phyloP scores from a whole-genome alignment of 2,888 invertebrate genomes.

The Zhengitettix transpicula region DNA sequence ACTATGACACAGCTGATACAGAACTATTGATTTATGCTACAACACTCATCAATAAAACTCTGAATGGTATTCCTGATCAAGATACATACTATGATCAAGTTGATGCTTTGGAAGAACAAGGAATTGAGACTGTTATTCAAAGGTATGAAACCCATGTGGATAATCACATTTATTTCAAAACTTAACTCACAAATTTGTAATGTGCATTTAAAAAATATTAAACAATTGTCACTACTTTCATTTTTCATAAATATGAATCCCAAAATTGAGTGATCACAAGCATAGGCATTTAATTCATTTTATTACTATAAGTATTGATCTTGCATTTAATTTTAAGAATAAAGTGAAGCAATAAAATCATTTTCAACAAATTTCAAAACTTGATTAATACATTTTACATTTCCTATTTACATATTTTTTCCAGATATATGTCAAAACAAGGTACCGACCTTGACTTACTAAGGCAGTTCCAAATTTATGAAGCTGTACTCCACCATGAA shows the following conservation, averaged over 20 bases:
- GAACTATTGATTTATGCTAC: conserved; percentile 92
- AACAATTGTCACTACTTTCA: too few relatives aligned
- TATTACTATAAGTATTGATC: neutral
- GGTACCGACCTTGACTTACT: conserved; percentile 85
- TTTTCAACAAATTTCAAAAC: neutral
- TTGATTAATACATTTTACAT: neutral
- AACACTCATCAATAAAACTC: conserved; percentile 86
- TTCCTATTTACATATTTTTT: neutral
- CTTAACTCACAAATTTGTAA: too few relatives aligned
- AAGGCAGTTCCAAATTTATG: conserved; percentile 88
- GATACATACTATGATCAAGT: conserved; percentile 96
- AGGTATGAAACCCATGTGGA: conserved; percentile 24
- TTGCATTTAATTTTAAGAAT: neutral
- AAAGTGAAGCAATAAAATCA: neutral
- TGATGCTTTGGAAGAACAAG: conserved; percentile 87
- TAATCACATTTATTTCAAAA: neutral
- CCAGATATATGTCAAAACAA: conserved; percentile 68
- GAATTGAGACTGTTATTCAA: conserved; percentile 73
- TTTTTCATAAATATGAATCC: too few relatives aligned
- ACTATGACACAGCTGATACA: conserved; percentile 90
- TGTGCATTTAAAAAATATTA: too few relatives aligned
- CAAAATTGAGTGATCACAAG: too few relatives aligned
- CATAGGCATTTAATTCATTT: too few relatives aligned
- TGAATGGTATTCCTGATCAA: conserved; percentile 85
- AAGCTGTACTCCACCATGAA: conserved; percentile 78